Evolutionary conservation across 1,140 invertebrate species (phyloP).

Genomic region (Drosophila pseudoobscura): DNA sequence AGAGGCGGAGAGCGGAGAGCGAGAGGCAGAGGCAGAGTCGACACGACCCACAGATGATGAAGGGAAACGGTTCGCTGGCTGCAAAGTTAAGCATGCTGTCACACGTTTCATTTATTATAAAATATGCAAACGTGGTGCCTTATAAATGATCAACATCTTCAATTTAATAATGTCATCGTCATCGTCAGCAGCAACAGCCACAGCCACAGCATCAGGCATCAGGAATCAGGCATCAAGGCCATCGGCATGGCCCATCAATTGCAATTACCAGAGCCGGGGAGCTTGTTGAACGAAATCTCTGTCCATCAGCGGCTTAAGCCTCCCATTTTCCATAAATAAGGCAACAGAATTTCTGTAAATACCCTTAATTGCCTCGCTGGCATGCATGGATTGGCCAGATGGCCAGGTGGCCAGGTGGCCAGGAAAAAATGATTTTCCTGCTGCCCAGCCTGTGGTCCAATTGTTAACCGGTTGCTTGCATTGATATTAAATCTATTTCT

Average conservation of each 20-base stretch:
- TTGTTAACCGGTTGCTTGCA: background rate
- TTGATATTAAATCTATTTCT: too few relatives aligned
- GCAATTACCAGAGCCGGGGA: conserved; percentile 34
- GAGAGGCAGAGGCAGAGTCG: background rate
- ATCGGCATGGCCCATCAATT: conserved; percentile 38
- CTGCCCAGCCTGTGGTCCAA: background rate
- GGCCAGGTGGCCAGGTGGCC: conserved; percentile 9
- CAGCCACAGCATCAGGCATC: conserved; percentile 12
- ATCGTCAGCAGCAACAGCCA: conserved; percentile 28
- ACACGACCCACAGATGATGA: background rate
- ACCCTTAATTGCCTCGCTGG: conserved; percentile 35
- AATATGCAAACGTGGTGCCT: conserved; percentile 68
- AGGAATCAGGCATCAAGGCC: conserved; percentile 39
- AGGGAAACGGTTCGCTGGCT: conserved; percentile 26
- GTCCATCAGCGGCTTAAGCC: conserved; percentile 16
- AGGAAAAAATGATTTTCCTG: background rate
- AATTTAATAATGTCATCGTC: conserved; percentile 71
- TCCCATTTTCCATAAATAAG: conserved; percentile 60
- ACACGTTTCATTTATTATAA: conserved; percentile 80
- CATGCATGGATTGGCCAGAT: conserved; percentile 28
- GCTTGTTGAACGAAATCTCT: conserved; percentile 31
- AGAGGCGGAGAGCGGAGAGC: background rate
- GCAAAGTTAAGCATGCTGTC: conserved; percentile 76
- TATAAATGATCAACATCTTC: conserved; percentile 70
- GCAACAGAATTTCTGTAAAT: conserved; percentile 34